Percentiles rank a stretch among this genome's conserved stretches.
Conservation (phyloP, 2,797 vertebrate species). For the Garrulus glandarius region DNA sequence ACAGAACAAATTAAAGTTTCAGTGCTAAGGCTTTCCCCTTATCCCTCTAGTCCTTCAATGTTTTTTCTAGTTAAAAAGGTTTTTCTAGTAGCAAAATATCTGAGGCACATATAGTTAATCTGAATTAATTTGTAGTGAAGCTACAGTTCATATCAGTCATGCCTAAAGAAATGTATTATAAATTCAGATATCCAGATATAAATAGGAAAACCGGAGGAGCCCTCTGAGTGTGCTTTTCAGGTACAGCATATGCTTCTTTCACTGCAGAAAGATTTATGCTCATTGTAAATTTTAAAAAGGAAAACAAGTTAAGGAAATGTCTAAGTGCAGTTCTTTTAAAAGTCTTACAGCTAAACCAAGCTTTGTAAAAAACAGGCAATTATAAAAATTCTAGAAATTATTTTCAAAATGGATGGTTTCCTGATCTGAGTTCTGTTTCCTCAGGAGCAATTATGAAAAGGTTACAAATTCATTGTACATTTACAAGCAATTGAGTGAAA, state of each 20-base stretch:
- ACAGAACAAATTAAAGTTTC: slow-evolving; percentile 14
- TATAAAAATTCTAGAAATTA: neutral
- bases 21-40: neutral
- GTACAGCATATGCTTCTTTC: rapidly evolving
- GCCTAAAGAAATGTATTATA: neutral
- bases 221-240: neutral
- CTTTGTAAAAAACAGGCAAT: neutral
- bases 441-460: neutral
- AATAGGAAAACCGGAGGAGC: neutral
- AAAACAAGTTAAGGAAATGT: neutral
- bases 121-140: neutral
- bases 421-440: neutral
- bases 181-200: slow-evolving; percentile 24
- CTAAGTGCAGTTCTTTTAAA: neutral
- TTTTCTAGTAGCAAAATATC: neutral
- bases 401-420: neutral
- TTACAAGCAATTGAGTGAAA: neutral
- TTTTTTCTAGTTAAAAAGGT: neutral
- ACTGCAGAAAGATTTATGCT: neutral
- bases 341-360: neutral
- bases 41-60: neutral
- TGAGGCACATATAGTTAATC: neutral
- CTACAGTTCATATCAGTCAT: neutral
- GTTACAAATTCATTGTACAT: neutral
- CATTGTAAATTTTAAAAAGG: neutral